Conservation (phyloP, 2,113 vertebrate genomes). For the Theropithecus gelada region DNA sequence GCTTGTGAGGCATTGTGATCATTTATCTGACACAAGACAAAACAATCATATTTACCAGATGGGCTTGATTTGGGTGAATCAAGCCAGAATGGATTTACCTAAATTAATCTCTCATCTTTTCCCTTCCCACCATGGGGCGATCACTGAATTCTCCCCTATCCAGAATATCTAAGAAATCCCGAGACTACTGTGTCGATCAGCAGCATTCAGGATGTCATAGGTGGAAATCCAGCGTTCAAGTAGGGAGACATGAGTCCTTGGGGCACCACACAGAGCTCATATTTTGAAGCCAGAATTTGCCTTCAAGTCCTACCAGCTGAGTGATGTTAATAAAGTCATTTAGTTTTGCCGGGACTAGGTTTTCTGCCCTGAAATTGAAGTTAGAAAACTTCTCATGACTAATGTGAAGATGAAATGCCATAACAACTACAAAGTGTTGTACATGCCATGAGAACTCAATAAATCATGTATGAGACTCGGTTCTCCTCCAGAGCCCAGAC, state of each 20-base stretch:
- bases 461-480: rapidly evolving
- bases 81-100: background rate
- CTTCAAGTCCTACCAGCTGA: background rate
- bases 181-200: rapidly evolving
- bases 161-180: background rate
- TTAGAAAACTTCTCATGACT: background rate
- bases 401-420: background rate
- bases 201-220: rapidly evolving
- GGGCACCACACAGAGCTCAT: background rate
- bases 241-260: rapidly evolving
- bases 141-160: background rate
- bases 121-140: rapidly evolving
- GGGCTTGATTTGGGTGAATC: background rate
- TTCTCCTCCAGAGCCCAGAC: background rate
- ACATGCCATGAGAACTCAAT: background rate
- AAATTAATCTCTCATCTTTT: background rate
- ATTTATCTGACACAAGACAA: background rate
- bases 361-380: background rate
- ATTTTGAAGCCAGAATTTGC: background rate
- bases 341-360: background rate
- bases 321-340: background rate
- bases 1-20: background rate
- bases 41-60: background rate
- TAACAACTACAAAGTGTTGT: background rate
- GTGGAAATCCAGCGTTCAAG: background rate